Evolutionary conservation across 1,140 invertebrate species (phyloP).

Genomic region (Drosophila neocordata): DNA sequence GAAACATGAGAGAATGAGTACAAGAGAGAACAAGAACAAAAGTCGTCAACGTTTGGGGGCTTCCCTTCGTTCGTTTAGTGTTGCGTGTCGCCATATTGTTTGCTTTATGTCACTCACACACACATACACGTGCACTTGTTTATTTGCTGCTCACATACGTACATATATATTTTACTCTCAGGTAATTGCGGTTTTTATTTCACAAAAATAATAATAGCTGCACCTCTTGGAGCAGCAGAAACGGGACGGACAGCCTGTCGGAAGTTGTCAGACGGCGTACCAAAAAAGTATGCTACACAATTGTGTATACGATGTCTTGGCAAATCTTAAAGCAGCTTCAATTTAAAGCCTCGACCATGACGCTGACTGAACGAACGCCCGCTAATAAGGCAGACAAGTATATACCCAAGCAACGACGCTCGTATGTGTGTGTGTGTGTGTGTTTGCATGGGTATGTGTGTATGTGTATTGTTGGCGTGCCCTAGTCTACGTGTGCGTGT

Average conservation of each 20-base stretch:
- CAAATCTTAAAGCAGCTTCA: constrained; percentile 57
- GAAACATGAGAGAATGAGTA: constrained; percentile 28
- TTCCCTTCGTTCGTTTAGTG: constrained; percentile 57
- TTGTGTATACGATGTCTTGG: constrained; percentile 12
- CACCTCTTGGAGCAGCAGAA: constrained; percentile 36
- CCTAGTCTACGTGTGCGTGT: constrained; percentile 11
- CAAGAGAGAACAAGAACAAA: constrained; percentile 37
- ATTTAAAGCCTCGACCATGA: constrained; percentile 38
- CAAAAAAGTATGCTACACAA: constrained; percentile 51
- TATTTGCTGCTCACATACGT: constrained; percentile 52
- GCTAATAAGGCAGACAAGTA: constrained; percentile 63
- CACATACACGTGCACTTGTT: constrained; percentile 45
- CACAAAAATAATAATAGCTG: constrained; percentile 74
- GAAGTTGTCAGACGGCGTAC: constrained; percentile 61
- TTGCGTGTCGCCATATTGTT: constrained; percentile 80
- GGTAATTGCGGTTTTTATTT: constrained; percentile 81
- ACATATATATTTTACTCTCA: constrained; percentile 72
- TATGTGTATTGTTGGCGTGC: constrained; percentile 1
- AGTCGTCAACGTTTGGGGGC: constrained; percentile 26
- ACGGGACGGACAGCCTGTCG: constrained; percentile 48
- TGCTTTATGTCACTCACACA: constrained; percentile 73
- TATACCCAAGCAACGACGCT: constrained; percentile 29
- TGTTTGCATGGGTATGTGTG: not conserved
- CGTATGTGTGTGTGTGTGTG: constrained; percentile 18
- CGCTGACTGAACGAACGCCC: constrained; percentile 36